Percentiles rank a stretch among this genome's conserved stretches.
Evolutionary conservation across 1,140 invertebrate species (phyloP).

Genomic region (Panagrolaimus sp.): DNA sequence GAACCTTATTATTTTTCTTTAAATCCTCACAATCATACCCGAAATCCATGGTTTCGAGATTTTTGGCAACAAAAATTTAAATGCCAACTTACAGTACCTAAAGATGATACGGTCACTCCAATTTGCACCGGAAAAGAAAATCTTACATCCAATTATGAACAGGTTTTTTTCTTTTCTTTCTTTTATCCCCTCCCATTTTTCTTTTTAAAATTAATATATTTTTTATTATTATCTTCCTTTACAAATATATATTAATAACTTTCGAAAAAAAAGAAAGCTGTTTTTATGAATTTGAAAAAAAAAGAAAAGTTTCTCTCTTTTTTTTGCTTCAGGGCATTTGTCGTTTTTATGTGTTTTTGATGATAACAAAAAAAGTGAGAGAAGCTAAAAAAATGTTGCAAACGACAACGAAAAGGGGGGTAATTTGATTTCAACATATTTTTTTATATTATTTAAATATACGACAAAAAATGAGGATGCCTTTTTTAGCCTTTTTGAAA

Average conservation of each 20-base stretch:
- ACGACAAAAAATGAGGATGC: slow-evolving; percentile 61
- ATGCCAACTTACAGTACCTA: slow-evolving; percentile 64
- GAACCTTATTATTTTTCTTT: slow-evolving; percentile 70
- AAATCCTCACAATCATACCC: slow-evolving; percentile 66
- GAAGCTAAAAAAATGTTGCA: too few species aligned
- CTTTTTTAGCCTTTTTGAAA: slow-evolving; percentile 28
- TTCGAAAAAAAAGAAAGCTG: too few species aligned
- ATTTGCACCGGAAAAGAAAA: slow-evolving; percentile 55
- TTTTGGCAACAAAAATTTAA: slow-evolving; percentile 72
- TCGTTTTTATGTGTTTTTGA: too few species aligned
- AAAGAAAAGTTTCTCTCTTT: too few species aligned
- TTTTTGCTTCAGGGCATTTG: too few species aligned
- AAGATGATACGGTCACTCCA: slow-evolving; percentile 55
- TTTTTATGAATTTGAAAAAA: too few species aligned
- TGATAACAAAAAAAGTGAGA: too few species aligned
- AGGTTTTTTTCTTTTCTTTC: slow-evolving; percentile 17
- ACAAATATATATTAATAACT: too few species aligned
- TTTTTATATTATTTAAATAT: slow-evolving; percentile 59
- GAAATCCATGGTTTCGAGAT: slow-evolving; percentile 74
- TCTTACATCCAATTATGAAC: slow-evolving; percentile 49
- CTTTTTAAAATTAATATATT: not conserved
- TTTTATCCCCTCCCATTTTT: too few species aligned
- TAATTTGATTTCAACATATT: too few species aligned
- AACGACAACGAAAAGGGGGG: too few species aligned
- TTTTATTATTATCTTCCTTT: too few species aligned